These are phyloP conservation scores for Synchiropus splendidus DNA, from an alignment of 2,113 vertebrate species.

Conservation along the genomic window DNA sequence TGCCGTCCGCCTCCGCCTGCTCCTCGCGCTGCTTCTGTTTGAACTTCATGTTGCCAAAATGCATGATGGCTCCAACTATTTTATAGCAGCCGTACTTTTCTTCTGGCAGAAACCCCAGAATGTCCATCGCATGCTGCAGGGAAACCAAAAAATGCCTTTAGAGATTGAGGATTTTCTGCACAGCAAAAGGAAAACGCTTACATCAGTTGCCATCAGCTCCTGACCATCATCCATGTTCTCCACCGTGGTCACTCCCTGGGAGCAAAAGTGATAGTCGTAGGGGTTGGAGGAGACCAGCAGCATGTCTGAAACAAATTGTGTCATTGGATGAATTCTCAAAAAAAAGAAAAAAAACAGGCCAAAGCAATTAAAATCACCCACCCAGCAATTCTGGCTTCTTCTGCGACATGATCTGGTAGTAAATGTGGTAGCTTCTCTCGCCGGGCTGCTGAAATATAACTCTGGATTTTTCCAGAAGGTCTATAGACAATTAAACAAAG, in stretches of 20 bases:
- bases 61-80: constrained; percentile 89
- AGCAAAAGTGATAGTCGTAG: constrained; percentile 93
- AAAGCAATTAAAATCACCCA: constrained; percentile 23
- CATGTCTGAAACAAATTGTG: constrained; percentile 72
- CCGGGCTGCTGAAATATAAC: constrained; percentile 86
- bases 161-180: not conserved
- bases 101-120: constrained; percentile 80
- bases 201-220: constrained; percentile 85
- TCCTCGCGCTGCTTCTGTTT: constrained; percentile 91
- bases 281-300: constrained; percentile 88
- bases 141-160: not conserved
- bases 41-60: constrained; percentile 97
- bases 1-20: constrained; percentile 86
- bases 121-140: constrained; percentile 86
- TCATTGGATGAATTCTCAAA: not conserved
- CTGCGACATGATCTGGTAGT: constrained; percentile 88
- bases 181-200: constrained; percentile 35
- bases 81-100: constrained; percentile 91
- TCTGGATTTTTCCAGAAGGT: constrained; percentile 89
- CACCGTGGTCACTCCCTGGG: constrained; percentile 83
- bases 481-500: constrained; percentile 34
- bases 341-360: not conserved
- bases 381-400: constrained; percentile 89
- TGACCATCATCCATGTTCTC: constrained; percentile 83
- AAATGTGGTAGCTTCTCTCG: constrained; percentile 90